Percentiles rank a stretch among this genome's conserved stretches.
Conservation (phyloP, 2,797 vertebrate species). For the Enteromius trimaculatus region DNA sequence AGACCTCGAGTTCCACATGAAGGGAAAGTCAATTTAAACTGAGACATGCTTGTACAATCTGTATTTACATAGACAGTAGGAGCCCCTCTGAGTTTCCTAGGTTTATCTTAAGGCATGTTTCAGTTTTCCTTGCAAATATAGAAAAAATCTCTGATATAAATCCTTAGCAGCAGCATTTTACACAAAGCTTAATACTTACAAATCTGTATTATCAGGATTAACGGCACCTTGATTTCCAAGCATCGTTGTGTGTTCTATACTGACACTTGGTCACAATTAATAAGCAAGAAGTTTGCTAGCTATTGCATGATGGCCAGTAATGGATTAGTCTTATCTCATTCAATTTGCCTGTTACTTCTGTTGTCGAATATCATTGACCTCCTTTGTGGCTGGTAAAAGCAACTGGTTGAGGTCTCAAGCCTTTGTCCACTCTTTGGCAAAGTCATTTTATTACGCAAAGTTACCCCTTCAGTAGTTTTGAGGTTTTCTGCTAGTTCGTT, state of each 20-base stretch:
- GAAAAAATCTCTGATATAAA: conserved; percentile 32
- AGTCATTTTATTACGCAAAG: conserved; percentile 93
- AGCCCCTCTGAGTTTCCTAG: conserved; percentile 15
- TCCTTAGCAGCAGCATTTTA: conserved; percentile 49
- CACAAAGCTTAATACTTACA: conserved; percentile 31
- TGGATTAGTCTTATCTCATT: conserved; percentile 73
- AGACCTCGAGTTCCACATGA: not conserved
- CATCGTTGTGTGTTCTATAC: conserved; percentile 20
- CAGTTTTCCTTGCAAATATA: conserved; percentile 27
- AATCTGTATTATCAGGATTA: conserved; percentile 18
- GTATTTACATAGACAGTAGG: conserved; percentile 32
- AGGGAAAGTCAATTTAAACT: not conserved
- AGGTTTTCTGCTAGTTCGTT: conserved; percentile 83
- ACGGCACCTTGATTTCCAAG: conserved; percentile 41
- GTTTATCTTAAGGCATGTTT: conserved; percentile 27
- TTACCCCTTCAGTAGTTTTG: conserved; percentile 82
- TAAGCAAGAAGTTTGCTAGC: not conserved
- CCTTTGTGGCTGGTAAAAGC: conserved; percentile 98
- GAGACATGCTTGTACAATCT: conserved; percentile 4
- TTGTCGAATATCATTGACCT: conserved; percentile 97
- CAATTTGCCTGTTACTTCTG: conserved; percentile 92
- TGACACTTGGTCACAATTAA: conserved; percentile 26
- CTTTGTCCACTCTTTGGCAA: conserved; percentile 98
- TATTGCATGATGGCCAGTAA: conserved; percentile 1
- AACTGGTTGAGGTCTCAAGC: conserved; percentile 97